A percentile compares a stretch with the other conserved stretches of the same genome.
Conservation (phyloP, 2,797 vertebrate genomes). For the Esox lucius region DNA sequence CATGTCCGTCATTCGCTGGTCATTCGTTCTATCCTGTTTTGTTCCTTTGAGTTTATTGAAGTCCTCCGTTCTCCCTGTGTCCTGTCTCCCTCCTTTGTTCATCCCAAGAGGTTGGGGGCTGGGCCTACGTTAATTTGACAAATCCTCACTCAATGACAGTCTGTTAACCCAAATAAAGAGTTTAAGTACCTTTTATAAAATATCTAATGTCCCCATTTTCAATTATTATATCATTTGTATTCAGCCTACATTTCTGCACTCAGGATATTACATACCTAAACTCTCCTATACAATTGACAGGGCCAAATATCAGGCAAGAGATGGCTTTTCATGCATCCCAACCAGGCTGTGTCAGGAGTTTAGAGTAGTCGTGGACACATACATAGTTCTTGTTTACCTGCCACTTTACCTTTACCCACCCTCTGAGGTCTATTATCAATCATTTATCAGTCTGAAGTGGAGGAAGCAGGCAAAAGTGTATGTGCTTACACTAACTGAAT, state of each 20-base stretch:
- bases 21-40: too few species aligned
- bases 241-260: neutral
- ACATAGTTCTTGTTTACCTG: neutral
- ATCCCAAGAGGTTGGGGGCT: too few species aligned
- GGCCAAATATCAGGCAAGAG: neutral
- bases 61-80: too few species aligned
- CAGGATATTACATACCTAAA: neutral
- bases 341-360: neutral
- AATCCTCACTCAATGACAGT: neutral
- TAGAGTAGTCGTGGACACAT: neutral
- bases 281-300: neutral
- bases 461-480: neutral
- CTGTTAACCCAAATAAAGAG: neutral
- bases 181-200: neutral
- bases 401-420: neutral
- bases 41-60: too few species aligned
- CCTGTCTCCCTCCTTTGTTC: too few species aligned
- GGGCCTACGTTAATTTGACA: neutral
- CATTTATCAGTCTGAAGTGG: neutral
- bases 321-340: neutral
- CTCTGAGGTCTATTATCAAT: neutral
- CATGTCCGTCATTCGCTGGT: too few species aligned
- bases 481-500: neutral
- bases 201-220: neutral
- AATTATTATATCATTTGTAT: neutral